Evolutionary conservation across 2,888 invertebrate species (phyloP).

Genomic region (Troglohyphantes excavatus): DNA sequence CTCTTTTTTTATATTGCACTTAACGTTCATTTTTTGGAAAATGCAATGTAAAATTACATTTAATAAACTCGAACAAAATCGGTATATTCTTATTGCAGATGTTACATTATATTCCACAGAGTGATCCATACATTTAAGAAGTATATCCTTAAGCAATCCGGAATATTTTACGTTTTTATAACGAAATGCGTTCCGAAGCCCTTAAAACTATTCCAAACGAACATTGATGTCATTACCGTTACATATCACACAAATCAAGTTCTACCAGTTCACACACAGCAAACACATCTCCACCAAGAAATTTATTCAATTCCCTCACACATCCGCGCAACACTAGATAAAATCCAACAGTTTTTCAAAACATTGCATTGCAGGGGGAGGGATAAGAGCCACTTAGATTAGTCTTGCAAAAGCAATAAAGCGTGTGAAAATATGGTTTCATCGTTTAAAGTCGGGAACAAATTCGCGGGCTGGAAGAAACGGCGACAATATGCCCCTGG

Average conservation of each 20-base stretch:
- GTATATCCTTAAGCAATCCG: too few relatives aligned
- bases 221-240: not conserved
- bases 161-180: too few relatives aligned
- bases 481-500: slow-evolving; percentile 10
- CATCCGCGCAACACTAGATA: slow-evolving; percentile 7
- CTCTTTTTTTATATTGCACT: too few relatives aligned
- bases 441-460: slow-evolving; percentile 23
- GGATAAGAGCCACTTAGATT: slow-evolving; percentile 30
- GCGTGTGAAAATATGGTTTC: slow-evolving; percentile 30
- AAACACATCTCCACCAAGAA: not conserved
- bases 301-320: slow-evolving; percentile 30
- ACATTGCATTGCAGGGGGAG: not conserved
- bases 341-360: slow-evolving; percentile 25
- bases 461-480: slow-evolving; percentile 13
- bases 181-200: too few relatives aligned
- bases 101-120: too few relatives aligned
- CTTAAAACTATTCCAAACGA: not conserved
- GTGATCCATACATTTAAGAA: too few relatives aligned
- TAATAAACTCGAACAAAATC: too few relatives aligned
- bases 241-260: not conserved
- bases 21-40: too few relatives aligned
- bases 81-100: too few relatives aligned
- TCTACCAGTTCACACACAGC: not conserved
- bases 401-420: slow-evolving; percentile 30
- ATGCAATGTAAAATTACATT: too few relatives aligned